Base-by-base conservation (phyloP, 1,140 invertebrate genomes). In the Acromyrmex echinatior region DNA sequence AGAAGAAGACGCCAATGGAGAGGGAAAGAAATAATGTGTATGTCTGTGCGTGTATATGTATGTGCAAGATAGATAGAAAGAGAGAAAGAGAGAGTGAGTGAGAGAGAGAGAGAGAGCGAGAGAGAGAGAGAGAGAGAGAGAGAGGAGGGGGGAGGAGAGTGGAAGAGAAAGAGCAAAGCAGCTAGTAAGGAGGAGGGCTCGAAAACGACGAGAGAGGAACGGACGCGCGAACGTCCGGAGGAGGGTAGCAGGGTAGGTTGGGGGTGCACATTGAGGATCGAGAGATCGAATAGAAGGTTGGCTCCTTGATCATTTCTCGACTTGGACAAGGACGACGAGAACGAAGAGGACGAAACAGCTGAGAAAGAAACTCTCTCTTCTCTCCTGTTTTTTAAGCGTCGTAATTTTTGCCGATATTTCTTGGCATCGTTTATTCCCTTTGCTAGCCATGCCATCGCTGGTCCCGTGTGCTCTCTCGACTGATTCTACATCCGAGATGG, bases 231-330 rank as follows among this genome's bases (percentile, higher is more conserved):
- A 70, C 49, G 66, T 81, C 49, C 78, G 78, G 80, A 82, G 65
- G 58, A 28, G 74, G 60, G 12, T 31, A 68, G 71, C 49, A 51
- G 49, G 49, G n/a, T 66, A 56, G 71, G 14, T 58, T 25, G 70
- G 58, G 58, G 87, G 31, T 84, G 62, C 89, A 93, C 92, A 91
- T 93, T 53, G 35, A 85, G 45, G 80, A 90, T 90, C 88, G 86
- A 90, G 86, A 76, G 86, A 90, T 90, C 89, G 86, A 89, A 71
- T 49, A 21, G 77, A 53, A 51, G 49, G 18, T 51, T 28, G 65
- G 16, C 28, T 14, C 18, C 63, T 39, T 62, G 81, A 86, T 87
- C 86, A 70, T 71, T 51, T 77, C 73, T 62, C 80, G 49, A 12
- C 28, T 79, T 28, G 79, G 28, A 82, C 63, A 16, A 51, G 39